Percentiles rank a stretch among this genome's conserved stretches.
phyloP scores from a whole-genome alignment of 2,797 vertebrate species.

The Melanotaenia pygmaea region DNA sequence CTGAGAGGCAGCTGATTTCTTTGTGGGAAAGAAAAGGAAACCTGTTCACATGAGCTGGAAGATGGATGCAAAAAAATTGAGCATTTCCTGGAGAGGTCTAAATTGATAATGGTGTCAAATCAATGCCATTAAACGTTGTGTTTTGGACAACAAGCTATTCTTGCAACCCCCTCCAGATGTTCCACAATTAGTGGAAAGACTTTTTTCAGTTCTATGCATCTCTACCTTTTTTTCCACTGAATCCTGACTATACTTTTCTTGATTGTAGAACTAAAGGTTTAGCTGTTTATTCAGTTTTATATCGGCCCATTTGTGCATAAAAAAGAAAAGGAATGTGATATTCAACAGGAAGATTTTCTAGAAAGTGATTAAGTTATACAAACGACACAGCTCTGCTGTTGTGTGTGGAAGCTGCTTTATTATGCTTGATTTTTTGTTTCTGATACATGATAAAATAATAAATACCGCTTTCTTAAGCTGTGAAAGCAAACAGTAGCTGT shows the following conservation, averaged over 20 bases:
- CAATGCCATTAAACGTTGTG: background rate
- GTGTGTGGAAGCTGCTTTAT: conserved; percentile 9
- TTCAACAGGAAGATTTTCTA: background rate
- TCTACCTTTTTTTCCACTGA: background rate
- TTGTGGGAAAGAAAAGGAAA: conserved; percentile 1
- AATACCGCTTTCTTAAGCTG: conserved; percentile 1
- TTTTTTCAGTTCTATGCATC: conserved; percentile 5
- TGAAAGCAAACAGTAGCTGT: background rate
- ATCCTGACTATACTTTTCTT: conserved; percentile 6
- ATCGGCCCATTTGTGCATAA: background rate
- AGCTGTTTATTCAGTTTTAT: background rate
- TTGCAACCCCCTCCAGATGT: background rate
- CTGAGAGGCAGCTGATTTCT: conserved; percentile 49
- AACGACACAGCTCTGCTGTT: background rate
- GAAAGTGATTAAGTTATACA: background rate
- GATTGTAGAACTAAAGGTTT: background rate
- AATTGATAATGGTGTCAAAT: conserved; percentile 15
- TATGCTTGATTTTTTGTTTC: background rate
- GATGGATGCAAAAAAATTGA: background rate
- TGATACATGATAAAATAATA: background rate
- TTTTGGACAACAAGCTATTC: conserved; percentile 15
- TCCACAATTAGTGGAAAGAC: background rate
- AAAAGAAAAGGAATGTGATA: background rate
- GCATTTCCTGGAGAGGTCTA: conserved; percentile 3
- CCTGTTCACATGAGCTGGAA: background rate